Conservation (phyloP, 2,888 invertebrate genomes). For the Ferdinandea cuprea region DNA sequence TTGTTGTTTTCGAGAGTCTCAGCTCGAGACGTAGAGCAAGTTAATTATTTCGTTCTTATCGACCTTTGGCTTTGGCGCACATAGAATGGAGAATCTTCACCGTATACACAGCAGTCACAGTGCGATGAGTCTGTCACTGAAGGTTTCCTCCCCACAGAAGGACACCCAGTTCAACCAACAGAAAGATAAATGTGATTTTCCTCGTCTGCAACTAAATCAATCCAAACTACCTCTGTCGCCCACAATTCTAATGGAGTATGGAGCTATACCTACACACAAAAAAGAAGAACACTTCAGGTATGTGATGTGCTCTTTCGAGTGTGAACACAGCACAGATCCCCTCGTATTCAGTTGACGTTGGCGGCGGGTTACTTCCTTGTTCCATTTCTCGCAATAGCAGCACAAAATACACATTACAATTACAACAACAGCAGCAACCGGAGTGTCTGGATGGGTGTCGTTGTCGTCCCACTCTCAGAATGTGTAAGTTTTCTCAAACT, state of each 20-base stretch:
- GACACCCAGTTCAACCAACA: constrained; percentile 37
- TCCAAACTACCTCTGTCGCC: constrained; percentile 35
- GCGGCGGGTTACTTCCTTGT: constrained; percentile 55
- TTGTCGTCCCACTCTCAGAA: no score
- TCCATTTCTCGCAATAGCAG: constrained; percentile 37
- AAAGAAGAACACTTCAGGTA: constrained; percentile 55
- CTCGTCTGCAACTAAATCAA: constrained; percentile 63
- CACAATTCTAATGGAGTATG: constrained; percentile 12
- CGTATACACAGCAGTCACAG: constrained; percentile 18
- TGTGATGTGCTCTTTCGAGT: constrained; percentile 61
- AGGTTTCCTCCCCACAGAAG: neutral
- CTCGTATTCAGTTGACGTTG: constrained; percentile 27
- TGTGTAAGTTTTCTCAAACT: constrained; percentile 15
- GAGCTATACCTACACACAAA: neutral
- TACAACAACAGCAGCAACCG: no score
- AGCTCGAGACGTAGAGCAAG: constrained; percentile 43
- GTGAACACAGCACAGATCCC: constrained; percentile 61
- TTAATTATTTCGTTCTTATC: constrained; percentile 75
- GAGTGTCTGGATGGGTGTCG: constrained; percentile 5
- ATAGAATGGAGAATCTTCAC: constrained; percentile 15
- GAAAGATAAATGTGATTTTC: constrained; percentile 69
- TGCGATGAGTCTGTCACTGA: constrained; percentile 1
- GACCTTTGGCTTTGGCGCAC: constrained; percentile 47
- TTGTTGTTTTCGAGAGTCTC: neutral
- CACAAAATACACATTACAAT: no score